Evolutionary conservation across 1,140 invertebrate genomes (phyloP).

Genomic region (Plutomurus gul): DNA sequence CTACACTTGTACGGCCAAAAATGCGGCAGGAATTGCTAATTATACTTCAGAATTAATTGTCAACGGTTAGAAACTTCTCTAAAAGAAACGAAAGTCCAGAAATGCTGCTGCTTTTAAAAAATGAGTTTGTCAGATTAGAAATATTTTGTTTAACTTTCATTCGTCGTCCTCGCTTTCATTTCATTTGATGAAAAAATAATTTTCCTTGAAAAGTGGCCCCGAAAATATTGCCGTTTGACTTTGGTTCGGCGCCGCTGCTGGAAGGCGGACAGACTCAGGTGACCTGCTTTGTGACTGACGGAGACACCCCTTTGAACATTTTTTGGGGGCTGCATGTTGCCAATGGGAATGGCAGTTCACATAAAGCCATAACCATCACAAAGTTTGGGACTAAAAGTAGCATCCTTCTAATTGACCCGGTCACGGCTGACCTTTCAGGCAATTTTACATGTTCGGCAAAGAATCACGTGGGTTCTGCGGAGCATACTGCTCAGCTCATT

Average conservation of each 20-base stretch:
- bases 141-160: not conserved
- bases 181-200: not conserved
- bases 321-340: constrained; percentile 57
- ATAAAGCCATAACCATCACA: constrained; percentile 56
- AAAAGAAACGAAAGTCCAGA: not conserved
- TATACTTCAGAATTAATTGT: constrained; percentile 55
- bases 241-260: constrained; percentile 55
- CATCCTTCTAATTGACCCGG: constrained; percentile 75
- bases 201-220: constrained; percentile 55
- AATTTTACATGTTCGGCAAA: constrained; percentile 73
- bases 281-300: constrained; percentile 67
- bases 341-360: constrained; percentile 29
- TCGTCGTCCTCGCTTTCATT: not conserved
- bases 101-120: not conserved
- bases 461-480: constrained; percentile 71
- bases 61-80: constrained; percentile 52
- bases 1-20: constrained; percentile 64
- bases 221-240: constrained; percentile 54
- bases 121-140: not conserved
- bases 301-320: constrained; percentile 66
- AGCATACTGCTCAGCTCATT: constrained; percentile 66
- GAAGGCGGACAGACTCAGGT: constrained; percentile 69
- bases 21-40: constrained; percentile 56
- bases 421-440: constrained; percentile 73
- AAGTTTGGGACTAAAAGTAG: constrained; percentile 63